phyloP scores from a whole-genome alignment of 2,797 vertebrate species.

The Potorous gilbertii region DNA sequence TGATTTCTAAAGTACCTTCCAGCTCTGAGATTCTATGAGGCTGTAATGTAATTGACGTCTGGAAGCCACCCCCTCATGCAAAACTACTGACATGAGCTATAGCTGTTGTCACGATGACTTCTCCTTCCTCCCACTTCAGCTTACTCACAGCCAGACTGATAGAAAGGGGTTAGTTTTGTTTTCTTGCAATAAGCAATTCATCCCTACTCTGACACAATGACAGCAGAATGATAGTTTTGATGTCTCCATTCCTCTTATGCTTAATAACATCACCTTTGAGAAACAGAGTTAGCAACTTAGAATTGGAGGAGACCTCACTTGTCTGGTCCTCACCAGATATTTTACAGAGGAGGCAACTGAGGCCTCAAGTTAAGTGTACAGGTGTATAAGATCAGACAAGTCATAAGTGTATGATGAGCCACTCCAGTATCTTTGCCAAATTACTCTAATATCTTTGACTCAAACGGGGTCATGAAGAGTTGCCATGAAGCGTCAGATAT shows the following conservation, averaged over 20 bases:
- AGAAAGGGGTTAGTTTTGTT: neutral
- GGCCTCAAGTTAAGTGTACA: neutral
- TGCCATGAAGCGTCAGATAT: too few species aligned
- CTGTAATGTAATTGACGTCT: neutral
- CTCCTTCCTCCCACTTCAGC: neutral
- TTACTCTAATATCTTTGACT: too few species aligned
- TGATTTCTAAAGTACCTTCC: neutral
- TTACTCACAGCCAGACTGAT: neutral
- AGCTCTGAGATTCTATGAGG: conserved; percentile 3
- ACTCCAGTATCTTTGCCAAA: too few species aligned
- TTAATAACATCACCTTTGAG: neutral
- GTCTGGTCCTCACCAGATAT: neutral
- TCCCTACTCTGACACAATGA: neutral
- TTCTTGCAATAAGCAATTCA: neutral
- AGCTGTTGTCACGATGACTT: neutral
- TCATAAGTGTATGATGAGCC: neutral
- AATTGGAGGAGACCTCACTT: neutral
- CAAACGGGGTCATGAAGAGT: too few species aligned
- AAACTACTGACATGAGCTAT: neutral
- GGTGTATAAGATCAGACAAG: neutral
- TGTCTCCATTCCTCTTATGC: neutral
- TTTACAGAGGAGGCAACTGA: neutral
- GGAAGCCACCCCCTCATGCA: neutral
- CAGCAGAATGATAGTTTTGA: neutral
- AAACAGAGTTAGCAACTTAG: neutral